phyloP scores from a whole-genome alignment of 2,888 invertebrate species.

The Eristalis pertinax region DNA sequence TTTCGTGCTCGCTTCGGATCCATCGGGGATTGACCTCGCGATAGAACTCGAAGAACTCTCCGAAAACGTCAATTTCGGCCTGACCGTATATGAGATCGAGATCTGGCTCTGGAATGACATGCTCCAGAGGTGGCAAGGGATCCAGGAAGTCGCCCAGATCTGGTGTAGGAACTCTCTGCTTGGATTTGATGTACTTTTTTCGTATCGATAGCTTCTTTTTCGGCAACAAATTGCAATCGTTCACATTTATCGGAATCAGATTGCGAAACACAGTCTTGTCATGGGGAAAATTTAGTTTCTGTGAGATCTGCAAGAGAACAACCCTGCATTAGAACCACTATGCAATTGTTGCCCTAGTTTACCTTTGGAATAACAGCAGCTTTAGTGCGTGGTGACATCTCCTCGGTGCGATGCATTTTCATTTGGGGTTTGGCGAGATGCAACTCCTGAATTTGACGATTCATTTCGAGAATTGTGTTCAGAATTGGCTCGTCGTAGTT shows the following conservation, averaged over 20 bases:
- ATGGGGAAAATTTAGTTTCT: constrained; percentile 77
- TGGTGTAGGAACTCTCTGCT: constrained; percentile 73
- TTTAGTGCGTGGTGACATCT: constrained; percentile 74
- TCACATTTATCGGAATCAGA: constrained; percentile 77
- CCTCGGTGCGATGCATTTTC: constrained; percentile 7
- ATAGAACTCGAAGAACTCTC: constrained; percentile 60
- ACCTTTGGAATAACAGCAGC: constrained; percentile 76
- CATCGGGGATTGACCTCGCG: constrained; percentile 58
- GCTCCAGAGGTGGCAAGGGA: constrained; percentile 72
- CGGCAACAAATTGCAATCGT: constrained; percentile 75
- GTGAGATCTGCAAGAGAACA: constrained; percentile 74
- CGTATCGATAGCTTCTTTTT: constrained; percentile 64
- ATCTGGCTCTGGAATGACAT: constrained; percentile 74
- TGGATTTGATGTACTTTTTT: constrained; percentile 57
- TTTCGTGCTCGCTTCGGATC: constrained; percentile 40
- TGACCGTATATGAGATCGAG: constrained; percentile 62
- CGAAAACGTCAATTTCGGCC: constrained; percentile 45
- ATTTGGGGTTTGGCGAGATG: constrained; percentile 41
- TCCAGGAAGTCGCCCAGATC: constrained; percentile 76
- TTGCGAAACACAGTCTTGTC: constrained; percentile 75
- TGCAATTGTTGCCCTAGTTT: not conserved
- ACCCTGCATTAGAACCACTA: not conserved
- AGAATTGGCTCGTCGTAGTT: constrained; percentile 74
- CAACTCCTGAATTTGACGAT: constrained; percentile 72
- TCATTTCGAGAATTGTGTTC: constrained; percentile 74